Percentiles rank a stretch among this genome's conserved stretches.
Evolutionary conservation across 2,888 invertebrate genomes (phyloP).

Genomic region (Agrilus mali): DNA sequence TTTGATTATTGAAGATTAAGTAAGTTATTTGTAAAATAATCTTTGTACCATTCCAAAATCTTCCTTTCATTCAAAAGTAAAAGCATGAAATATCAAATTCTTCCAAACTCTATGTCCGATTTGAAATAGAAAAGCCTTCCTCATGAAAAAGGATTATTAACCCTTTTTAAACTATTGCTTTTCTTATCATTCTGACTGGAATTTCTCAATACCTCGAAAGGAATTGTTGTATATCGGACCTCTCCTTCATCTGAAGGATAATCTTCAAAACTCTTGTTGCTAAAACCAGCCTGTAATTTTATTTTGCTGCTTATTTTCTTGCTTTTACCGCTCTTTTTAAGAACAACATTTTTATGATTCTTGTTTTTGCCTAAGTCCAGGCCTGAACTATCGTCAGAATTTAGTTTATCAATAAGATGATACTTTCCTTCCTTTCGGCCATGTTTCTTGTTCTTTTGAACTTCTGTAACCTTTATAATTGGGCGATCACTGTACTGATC

Average conservation of each 20-base stretch:
- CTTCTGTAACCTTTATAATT: neutral
- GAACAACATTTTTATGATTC: slow-evolving; percentile 15
- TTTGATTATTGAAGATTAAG: too few species aligned
- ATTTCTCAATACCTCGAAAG: slow-evolving; percentile 51
- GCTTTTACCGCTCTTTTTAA: slow-evolving; percentile 23
- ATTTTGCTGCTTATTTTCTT: slow-evolving; percentile 22
- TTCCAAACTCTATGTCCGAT: neutral
- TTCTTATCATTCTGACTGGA: slow-evolving; percentile 40
- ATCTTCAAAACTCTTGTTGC: slow-evolving; percentile 65
- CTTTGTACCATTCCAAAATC: too few species aligned
- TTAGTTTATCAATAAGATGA: slow-evolving; percentile 37
- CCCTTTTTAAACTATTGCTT: slow-evolving; percentile 32
- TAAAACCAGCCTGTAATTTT: slow-evolving; percentile 44
- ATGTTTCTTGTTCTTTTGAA: slow-evolving; percentile 18
- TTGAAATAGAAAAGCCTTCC: slow-evolving; percentile 16
- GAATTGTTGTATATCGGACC: slow-evolving; percentile 36
- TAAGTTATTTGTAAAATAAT: too few species aligned
- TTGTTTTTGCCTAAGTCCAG: slow-evolving; percentile 24
- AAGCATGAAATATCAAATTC: too few species aligned
- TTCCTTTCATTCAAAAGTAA: too few species aligned
- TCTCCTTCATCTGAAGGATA: slow-evolving; percentile 52
- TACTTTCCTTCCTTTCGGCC: slow-evolving; percentile 37
- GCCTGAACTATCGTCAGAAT: slow-evolving; percentile 27
- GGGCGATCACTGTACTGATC: too few species aligned
- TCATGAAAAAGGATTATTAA: slow-evolving; percentile 42